Percentiles rank a stretch among this genome's conserved stretches.
phyloP scores from a whole-genome alignment of 2,888 invertebrate genomes.

The Drosophila anomalata region DNA sequence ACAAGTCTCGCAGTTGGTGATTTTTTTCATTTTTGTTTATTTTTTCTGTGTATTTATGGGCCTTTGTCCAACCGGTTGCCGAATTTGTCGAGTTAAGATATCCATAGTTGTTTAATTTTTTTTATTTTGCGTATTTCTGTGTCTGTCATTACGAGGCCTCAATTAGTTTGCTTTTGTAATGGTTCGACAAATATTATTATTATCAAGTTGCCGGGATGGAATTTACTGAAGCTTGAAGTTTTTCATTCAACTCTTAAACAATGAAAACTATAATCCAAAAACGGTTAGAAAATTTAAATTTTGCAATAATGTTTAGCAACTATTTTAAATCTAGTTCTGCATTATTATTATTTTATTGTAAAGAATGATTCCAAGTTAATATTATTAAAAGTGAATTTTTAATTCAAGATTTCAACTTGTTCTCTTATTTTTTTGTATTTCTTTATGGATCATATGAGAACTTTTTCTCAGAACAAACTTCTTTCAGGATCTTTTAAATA shows the following conservation, averaged over 20 bases:
- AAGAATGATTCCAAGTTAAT: too few relatives aligned
- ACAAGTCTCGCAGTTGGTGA: conserved; percentile 28
- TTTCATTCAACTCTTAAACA: conserved; percentile 17
- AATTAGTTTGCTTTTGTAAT: conserved; percentile 61
- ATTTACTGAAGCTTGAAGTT: conserved; percentile 55
- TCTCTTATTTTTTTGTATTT: background rate
- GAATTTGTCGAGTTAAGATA: conserved; percentile 64
- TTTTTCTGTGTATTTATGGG: conserved; percentile 40
- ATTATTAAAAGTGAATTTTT: too few relatives aligned
- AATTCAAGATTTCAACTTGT: background rate
- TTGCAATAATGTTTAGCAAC: background rate
- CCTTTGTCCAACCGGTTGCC: conserved; percentile 60
- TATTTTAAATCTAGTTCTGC: background rate
- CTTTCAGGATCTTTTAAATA: background rate
- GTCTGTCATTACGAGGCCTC: conserved; percentile 32
- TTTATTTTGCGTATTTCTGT: conserved; percentile 31
- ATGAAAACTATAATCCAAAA: conserved; percentile 31
- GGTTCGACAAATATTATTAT: conserved; percentile 32
- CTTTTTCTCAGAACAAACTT: background rate
- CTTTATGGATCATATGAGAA: background rate
- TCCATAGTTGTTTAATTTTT: conserved; percentile 23
- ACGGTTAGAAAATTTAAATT: conserved; percentile 6
- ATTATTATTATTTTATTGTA: too few relatives aligned
- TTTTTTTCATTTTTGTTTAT: conserved; percentile 24
- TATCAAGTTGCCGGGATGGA: conserved; percentile 11